Conservation (phyloP, 2,888 invertebrate species). For the Nipponacmea schrenckii region DNA sequence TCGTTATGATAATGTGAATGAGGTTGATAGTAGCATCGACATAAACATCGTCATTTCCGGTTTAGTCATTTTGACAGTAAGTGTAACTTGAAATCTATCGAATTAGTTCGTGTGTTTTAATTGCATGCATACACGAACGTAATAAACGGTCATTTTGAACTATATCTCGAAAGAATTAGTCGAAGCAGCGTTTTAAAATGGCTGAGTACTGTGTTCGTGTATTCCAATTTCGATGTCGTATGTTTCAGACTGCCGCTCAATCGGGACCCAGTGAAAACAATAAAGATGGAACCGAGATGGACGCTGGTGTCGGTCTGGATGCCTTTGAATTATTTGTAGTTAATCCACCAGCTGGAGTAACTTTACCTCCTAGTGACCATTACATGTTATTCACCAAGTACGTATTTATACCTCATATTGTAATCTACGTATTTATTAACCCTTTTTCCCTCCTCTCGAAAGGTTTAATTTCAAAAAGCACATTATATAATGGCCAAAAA, state of each 20-base stretch:
- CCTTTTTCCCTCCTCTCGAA: no score
- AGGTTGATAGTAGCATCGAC: not conserved
- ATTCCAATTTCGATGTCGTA: no score
- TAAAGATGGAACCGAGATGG: no score
- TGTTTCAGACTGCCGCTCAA: no score
- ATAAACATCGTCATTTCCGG: slow-evolving; percentile 11
- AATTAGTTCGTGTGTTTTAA: not conserved
- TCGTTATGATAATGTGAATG: slow-evolving; percentile 2
- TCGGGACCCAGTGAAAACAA: no score
- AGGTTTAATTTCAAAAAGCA: no score
- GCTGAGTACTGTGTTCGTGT: no score
- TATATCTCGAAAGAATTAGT: slow-evolving; percentile 8
- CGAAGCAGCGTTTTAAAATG: not conserved
- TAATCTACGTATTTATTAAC: no score
- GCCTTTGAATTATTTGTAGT: not conserved
- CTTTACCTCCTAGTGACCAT: not conserved
- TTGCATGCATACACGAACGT: no score
- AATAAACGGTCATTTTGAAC: slow-evolving; percentile 14
- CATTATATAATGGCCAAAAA: no score
- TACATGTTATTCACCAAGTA: not conserved
- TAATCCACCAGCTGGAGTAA: not conserved
- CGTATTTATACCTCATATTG: no score
- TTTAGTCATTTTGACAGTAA: slow-evolving; percentile 13
- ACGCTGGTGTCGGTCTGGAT: no score
- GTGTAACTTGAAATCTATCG: not conserved